A percentile compares a stretch with the other conserved stretches of the same genome.
Evolutionary conservation across 2,888 invertebrate species (phyloP).

Genomic region (Brachypalpus laphriformis): DNA sequence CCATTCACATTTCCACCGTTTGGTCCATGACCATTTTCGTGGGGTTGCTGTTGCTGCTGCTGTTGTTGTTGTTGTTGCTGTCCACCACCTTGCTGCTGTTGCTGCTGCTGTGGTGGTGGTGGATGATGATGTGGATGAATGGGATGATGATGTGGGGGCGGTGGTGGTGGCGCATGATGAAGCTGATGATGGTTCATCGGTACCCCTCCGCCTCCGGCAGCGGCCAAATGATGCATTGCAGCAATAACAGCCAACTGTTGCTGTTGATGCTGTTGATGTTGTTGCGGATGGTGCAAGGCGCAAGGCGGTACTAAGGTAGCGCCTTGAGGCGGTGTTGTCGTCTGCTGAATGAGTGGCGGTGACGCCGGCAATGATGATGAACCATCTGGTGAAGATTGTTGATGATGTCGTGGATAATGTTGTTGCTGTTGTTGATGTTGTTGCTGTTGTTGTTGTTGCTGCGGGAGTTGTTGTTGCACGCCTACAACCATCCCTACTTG

Average conservation of each 20-base stretch:
- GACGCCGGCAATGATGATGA: conserved; percentile 80
- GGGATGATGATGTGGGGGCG: conserved; percentile 75
- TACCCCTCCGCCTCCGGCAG: conserved; percentile 63
- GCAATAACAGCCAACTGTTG: conserved; percentile 81
- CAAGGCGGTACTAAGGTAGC: conserved; percentile 81
- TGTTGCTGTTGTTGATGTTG: conserved; percentile 70
- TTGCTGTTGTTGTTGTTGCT: conserved; percentile 72
- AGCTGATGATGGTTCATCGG: conserved; percentile 75
- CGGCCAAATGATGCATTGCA: conserved; percentile 80
- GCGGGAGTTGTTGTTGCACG: conserved; percentile 67
- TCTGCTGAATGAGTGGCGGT: conserved; percentile 80
- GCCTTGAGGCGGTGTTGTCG: conserved; percentile 79
- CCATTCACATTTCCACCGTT: conserved; percentile 73
- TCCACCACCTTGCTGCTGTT: conserved; percentile 55
- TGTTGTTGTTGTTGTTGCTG: conserved; percentile 75
- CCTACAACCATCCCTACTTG: conserved; percentile 71
- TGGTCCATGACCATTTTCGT: conserved; percentile 70
- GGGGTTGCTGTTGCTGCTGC: conserved; percentile 76
- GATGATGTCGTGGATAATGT: conserved; percentile 75
- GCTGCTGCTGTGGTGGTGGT: conserved; percentile 72
- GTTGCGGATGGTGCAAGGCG: conserved; percentile 78
- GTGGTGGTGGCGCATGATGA: conserved; percentile 74
- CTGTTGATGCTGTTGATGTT: conserved; percentile 80
- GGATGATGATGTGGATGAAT: conserved; percentile 75
- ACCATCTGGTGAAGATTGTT: conserved; percentile 80